phyloP scores from a whole-genome alignment of 2,113 vertebrate genomes.

The Eulemur rufifrons region DNA sequence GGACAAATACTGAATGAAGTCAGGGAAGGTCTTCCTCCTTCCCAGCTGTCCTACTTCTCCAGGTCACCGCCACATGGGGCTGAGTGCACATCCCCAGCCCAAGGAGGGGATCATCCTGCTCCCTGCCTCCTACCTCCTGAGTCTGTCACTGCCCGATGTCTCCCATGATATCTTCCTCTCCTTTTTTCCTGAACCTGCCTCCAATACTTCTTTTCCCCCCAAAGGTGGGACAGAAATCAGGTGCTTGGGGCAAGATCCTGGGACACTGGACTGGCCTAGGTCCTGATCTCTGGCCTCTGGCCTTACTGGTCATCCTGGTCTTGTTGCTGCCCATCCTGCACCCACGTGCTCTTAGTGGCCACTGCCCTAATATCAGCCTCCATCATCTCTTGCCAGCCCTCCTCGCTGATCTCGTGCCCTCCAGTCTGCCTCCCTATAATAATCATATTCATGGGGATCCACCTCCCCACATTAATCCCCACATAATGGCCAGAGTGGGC shows the following conservation, averaged over 20 bases:
- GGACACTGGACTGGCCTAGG: neutral
- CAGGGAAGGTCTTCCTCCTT: neutral
- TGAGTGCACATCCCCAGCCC: neutral
- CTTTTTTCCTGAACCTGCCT: neutral
- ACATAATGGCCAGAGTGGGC: neutral
- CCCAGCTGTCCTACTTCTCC: neutral
- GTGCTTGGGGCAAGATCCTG: neutral
- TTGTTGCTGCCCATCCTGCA: neutral
- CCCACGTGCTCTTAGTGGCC: neutral
- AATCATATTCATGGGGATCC: neutral
- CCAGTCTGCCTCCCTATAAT: neutral
- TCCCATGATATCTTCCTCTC: neutral
- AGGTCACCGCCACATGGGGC: neutral
- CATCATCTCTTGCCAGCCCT: neutral
- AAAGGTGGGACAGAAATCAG: neutral
- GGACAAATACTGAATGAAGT: neutral
- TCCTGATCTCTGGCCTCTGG: neutral
- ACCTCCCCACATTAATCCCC: neutral
- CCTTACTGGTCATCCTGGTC: neutral
- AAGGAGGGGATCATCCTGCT: neutral
- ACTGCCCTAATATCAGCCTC: neutral
- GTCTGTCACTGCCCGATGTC: neutral
- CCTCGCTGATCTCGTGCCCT: neutral
- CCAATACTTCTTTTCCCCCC: neutral
- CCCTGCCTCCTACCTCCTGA: neutral